Evolutionary conservation across 2,797 vertebrate genomes (phyloP).

Genomic region (Xenops minutus): DNA sequence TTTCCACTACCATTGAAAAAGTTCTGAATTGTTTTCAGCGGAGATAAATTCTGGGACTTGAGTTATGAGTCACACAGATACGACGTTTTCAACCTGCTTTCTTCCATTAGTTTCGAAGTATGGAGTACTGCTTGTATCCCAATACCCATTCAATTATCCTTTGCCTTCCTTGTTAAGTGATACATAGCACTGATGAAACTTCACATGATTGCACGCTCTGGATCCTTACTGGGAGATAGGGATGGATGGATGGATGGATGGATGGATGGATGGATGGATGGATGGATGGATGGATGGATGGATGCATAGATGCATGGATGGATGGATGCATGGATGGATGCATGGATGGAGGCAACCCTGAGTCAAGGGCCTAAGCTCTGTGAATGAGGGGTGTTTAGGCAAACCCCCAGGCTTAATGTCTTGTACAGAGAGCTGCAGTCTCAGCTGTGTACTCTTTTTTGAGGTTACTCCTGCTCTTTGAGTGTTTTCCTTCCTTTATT

Average conservation of each 20-base stretch:
- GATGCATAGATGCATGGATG: neutral
- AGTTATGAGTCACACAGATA: neutral
- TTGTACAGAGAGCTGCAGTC: neutral
- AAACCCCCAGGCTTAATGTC: neutral
- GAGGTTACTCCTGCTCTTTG: neutral
- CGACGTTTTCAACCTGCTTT: neutral
- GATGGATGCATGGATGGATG: neutral
- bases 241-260: neutral
- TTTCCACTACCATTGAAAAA: neutral
- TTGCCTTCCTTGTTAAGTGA: neutral
- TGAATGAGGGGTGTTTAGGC: neutral
- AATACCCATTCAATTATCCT: neutral
- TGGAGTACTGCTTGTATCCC: neutral
- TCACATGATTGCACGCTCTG: neutral
- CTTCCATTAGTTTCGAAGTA: neutral
- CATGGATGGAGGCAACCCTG: neutral
- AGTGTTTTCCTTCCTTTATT: neutral
- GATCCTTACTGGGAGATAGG: neutral
- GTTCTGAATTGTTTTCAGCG: neutral
- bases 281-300: no score
- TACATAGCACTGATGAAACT: neutral
- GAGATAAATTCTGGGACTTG: neutral
- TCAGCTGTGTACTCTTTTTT: neutral
- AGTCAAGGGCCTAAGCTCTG: neutral
- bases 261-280: neutral